Base-by-base conservation (phyloP, 2,888 invertebrate genomes). In the Cyaniris semiargus region DNA sequence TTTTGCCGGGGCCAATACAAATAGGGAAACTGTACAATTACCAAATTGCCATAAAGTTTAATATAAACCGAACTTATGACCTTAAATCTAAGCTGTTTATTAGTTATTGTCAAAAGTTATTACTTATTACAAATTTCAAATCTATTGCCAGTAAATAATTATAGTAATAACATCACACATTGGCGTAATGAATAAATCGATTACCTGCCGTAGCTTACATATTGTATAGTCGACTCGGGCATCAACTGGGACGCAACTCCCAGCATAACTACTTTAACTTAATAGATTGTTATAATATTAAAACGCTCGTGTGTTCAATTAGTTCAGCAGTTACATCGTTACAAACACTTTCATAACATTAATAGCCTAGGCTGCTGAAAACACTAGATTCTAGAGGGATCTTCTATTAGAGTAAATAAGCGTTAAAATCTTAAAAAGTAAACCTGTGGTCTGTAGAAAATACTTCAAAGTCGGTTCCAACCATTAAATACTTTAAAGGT, bases 231-330 rank as follows among this genome's bases (percentile, higher is more conserved):
- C 18, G 27, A 53, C 18, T 53, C 23, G 23, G 27, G 27, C 38
- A n/a, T n/a, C n/a, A 23, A 74, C 74, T 74, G 74, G 72, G 72
- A 27, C 72, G 44, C 44, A 31, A 21, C 72, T 48, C 72, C n/a
- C 21, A 48, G 72, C 53, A 53, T 74, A 74, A 74, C 74, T 48
- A 74, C 48, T 74, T 31, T 53, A 74, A 74, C 27, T 74, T 74
- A 74, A 53, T 74, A 74, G 48, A 74, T 74, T 74, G 74, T 74
- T 74, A 74, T 74, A 74, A 74, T 53, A 53, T 74, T 74, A 44
- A 74, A 74, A 53, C 74, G 27, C 44, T 72, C 72, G 48, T 44
- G 74, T 74, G 23, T 53, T 74, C 74, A 31, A 74, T 74, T 31
- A 53, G 27, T 72, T 72, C 53, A 27, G 27, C 27, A 53, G 74